Base-by-base conservation (phyloP, 2,888 invertebrate species). In the Tiphia femorata region DNA sequence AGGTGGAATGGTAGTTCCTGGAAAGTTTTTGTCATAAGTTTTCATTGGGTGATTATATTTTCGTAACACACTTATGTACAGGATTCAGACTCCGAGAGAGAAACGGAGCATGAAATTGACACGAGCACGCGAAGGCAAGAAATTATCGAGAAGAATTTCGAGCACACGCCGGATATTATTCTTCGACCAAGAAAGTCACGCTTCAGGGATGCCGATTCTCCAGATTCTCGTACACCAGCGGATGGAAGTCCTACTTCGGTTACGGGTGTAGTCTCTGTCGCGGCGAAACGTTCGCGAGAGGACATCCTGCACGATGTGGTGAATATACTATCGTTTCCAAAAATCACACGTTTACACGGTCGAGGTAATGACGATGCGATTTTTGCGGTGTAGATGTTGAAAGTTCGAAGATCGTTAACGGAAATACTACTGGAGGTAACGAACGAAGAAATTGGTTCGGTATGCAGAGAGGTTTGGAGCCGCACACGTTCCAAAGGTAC, bases 351-450 rank as follows among this genome's bases (percentile, higher is more conserved):
- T 37, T 10, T 16, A 12, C n/a, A 8, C 43, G 3, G 25, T 41
- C 10, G 14, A 29, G 51, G 7, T n/a, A n/a, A n/a, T n/a, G n/a
- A n/a, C n/a, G n/a, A n/a, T n/a, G 23, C 16, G 27, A 10, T 19
- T 33, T 62, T 53, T 46, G 42, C 58, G 12, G 41, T 37, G 53
- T 84, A 94, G 94, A 96, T 97, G 94, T 84, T 93, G 81, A 90
- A 91, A 79, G 94, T 97, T 47, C 90, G 97, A 59, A 89, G 92
- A 62, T 91, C 93, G 70, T 88, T 98, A 85, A 98, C 98, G 23
- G 96, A 97, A 86, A 92, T 98, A 77, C 89, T 98, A 60, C 88
- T 98, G 75, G 95, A 96, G 84, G 97, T 97, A 76, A 98, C 98
- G 19, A 94, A 93, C 84, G 91, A 92, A 84, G 95, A 96, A 87